These are phyloP conservation scores for Chrysocyon brachyurus DNA, from an alignment of 2,797 vertebrate species.

Conservation along the genomic window DNA sequence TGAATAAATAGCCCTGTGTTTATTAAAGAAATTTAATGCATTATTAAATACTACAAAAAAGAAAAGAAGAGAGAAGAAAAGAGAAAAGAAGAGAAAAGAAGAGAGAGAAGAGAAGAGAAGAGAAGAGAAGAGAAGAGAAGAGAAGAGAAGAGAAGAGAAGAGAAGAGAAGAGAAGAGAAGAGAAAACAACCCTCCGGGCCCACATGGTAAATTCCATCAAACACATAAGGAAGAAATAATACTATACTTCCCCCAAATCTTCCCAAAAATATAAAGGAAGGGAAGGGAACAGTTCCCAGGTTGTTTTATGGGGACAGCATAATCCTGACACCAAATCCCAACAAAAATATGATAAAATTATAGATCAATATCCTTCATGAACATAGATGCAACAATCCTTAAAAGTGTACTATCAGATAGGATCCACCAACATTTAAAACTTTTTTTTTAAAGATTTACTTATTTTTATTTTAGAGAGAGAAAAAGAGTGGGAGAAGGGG, in stretches of 20 bases:
- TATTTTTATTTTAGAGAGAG: background rate
- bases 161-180: too few species aligned
- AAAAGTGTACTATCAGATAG: background rate
- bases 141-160: too few species aligned
- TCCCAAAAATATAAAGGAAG: background rate
- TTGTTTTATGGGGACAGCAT: background rate
- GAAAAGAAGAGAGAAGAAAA: background rate
- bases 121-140: too few species aligned
- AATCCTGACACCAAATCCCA: background rate
- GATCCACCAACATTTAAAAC: background rate
- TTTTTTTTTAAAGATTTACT: background rate
- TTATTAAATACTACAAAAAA: background rate
- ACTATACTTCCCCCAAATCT: background rate
- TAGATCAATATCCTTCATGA: background rate
- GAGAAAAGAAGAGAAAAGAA: too few species aligned
- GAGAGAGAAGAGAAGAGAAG: too few species aligned
- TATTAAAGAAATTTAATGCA: background rate
- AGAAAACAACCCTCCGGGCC: background rate
- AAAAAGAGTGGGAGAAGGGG: background rate
- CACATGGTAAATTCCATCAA: background rate
- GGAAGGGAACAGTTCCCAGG: background rate
- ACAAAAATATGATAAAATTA: background rate
- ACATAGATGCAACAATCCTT: background rate
- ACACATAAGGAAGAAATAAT: background rate
- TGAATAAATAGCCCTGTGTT: background rate